phyloP scores from a whole-genome alignment of 2,797 vertebrate species.

The Argya squamiceps region DNA sequence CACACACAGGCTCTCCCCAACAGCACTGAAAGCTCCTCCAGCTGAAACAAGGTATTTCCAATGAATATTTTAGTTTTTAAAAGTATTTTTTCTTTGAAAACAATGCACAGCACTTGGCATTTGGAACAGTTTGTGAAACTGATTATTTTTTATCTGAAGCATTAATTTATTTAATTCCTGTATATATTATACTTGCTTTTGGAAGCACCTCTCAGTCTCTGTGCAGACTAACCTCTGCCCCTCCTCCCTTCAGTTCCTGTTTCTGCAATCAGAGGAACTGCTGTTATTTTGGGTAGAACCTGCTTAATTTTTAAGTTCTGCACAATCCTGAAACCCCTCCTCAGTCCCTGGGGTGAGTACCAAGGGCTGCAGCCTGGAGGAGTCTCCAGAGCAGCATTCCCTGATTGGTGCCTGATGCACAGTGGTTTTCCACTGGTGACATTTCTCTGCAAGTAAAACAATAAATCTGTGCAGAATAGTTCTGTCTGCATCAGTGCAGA shows the following conservation, averaged over 20 bases:
- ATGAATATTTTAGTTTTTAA: neutral
- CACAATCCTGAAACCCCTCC: neutral
- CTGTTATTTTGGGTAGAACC: neutral
- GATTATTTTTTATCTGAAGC: neutral
- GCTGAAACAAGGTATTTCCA: neutral
- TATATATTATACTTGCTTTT: neutral
- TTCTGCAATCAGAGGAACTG: neutral
- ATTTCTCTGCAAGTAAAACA: neutral
- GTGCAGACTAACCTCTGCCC: neutral
- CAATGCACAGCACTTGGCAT: neutral
- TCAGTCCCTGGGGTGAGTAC: neutral
- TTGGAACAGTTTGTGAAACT: neutral
- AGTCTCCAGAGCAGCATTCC: neutral
- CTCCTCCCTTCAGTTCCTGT: neutral
- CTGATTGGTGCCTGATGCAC: neutral
- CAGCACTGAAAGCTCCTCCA: neutral
- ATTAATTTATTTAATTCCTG: conserved; percentile 6
- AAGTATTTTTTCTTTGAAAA: neutral
- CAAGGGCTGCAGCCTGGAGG: neutral
- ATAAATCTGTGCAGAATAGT: neutral
- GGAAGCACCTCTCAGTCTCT: neutral
- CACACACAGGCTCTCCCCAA: neutral
- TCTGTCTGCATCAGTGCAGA: neutral
- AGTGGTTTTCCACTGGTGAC: neutral
- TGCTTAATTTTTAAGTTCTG: neutral